Conservation (phyloP, 1,140 invertebrate genomes). For the Scaptomyza graminum region DNA sequence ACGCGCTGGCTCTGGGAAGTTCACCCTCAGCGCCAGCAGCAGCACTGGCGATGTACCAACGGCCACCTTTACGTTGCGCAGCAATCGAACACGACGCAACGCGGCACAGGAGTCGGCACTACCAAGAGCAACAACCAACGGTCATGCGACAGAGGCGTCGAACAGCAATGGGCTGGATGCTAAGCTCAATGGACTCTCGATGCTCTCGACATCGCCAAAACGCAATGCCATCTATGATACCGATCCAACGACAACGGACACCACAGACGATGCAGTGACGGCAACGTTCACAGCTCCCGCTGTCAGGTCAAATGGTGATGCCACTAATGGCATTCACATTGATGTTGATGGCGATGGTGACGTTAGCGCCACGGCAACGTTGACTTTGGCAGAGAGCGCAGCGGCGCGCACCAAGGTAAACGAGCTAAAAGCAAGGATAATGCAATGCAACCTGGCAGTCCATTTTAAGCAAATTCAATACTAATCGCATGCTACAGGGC, state of each 20-base stretch:
- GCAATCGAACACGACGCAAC: conserved; percentile 33
- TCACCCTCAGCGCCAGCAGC: conserved; percentile 58
- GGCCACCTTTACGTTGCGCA: conserved; percentile 67
- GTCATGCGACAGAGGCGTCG: conserved; percentile 21
- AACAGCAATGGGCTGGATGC: conserved; percentile 55
- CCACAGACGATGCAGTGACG: conserved; percentile 55
- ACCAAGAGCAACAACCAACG: conserved; percentile 19
- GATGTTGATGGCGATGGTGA: conserved; percentile 42
- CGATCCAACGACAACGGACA: conserved; percentile 35
- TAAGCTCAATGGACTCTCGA: conserved; percentile 62
- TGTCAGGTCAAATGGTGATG: conserved; percentile 10
- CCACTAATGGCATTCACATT: conserved; percentile 2
- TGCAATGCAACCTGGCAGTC: background rate
- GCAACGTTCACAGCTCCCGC: background rate
- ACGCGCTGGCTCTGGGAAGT: conserved; percentile 47
- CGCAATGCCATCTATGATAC: conserved; percentile 70
- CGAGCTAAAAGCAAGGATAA: conserved; percentile 29
- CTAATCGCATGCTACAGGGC: conserved; percentile 45
- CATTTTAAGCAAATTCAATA: conserved; percentile 11
- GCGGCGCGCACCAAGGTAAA: conserved; percentile 67
- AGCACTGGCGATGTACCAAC: conserved; percentile 75
- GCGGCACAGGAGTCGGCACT: conserved; percentile 24
- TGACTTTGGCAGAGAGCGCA: conserved; percentile 50
- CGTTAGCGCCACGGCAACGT: conserved; percentile 58
- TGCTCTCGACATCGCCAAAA: conserved; percentile 61